These are phyloP conservation scores for Eptesicus fuscus DNA, from an alignment of 2,113 vertebrate genomes.

Conservation along the genomic window DNA sequence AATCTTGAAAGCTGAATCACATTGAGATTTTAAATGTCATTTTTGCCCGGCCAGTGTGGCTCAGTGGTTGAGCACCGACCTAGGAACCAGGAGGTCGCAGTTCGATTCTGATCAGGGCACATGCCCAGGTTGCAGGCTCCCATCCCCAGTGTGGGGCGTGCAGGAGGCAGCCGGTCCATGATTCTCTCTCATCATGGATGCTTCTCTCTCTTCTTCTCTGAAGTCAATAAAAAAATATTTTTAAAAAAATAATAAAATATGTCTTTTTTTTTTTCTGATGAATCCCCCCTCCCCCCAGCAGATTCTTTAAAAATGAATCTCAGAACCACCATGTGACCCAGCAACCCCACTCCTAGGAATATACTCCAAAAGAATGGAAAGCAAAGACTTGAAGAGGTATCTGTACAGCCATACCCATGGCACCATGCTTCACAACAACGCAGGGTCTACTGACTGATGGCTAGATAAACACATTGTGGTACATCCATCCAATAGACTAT, in stretches of 20 bases:
- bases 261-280: neutral
- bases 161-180: no score
- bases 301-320: neutral
- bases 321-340: neutral
- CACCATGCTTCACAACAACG: neutral
- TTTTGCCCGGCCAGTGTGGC: no score
- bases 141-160: no score
- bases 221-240: no score
- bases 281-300: neutral
- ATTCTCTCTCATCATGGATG: no score
- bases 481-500: neutral
- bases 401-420: no score
- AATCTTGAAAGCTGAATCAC: conserved; percentile 42
- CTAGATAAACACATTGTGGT: neutral
- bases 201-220: no score
- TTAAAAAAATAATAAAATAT: no score
- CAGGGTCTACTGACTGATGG: neutral
- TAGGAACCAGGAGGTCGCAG: no score
- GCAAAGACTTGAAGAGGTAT: neutral
- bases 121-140: no score
- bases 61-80: no score
- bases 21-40: neutral
- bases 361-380: neutral
- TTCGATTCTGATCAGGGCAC: no score
- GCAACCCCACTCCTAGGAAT: neutral